Evolutionary conservation across 2,113 vertebrate species (phyloP).

Genomic region (Variabilichromis moorii): DNA sequence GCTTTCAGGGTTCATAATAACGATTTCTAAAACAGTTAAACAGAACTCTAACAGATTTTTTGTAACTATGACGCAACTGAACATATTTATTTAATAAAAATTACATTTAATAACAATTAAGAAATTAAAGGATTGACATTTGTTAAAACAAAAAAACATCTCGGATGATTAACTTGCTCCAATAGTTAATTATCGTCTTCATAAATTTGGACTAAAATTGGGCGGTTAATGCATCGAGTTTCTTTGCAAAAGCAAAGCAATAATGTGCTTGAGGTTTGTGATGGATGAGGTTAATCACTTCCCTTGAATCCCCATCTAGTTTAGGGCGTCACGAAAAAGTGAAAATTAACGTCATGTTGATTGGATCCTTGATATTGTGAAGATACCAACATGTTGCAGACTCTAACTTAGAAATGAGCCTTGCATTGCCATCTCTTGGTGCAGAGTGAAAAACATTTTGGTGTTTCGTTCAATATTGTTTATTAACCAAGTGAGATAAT

Average conservation of each 20-base stretch:
- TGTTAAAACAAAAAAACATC: neutral
- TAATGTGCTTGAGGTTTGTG: neutral
- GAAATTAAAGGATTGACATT: neutral
- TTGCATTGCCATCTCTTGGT: neutral
- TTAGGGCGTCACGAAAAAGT: neutral
- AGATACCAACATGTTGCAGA: neutral
- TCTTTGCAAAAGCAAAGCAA: neutral
- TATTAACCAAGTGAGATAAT: neutral
- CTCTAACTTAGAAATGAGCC: neutral
- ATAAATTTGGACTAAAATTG: neutral
- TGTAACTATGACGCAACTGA: neutral
- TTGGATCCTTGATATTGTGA: neutral
- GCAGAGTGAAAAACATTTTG: neutral
- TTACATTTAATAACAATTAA: neutral
- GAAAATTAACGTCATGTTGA: neutral
- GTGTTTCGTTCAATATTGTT: neutral
- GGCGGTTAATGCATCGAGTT: neutral
- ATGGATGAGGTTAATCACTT: neutral
- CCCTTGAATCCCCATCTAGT: neutral
- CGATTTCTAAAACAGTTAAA: neutral
- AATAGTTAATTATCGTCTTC: neutral
- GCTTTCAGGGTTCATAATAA: neutral
- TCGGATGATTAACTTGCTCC: neutral
- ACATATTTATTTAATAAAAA: neutral
- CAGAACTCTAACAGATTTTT: neutral